Base-by-base conservation (phyloP, 2,113 vertebrate genomes). In the Scytalopus superciliaris region DNA sequence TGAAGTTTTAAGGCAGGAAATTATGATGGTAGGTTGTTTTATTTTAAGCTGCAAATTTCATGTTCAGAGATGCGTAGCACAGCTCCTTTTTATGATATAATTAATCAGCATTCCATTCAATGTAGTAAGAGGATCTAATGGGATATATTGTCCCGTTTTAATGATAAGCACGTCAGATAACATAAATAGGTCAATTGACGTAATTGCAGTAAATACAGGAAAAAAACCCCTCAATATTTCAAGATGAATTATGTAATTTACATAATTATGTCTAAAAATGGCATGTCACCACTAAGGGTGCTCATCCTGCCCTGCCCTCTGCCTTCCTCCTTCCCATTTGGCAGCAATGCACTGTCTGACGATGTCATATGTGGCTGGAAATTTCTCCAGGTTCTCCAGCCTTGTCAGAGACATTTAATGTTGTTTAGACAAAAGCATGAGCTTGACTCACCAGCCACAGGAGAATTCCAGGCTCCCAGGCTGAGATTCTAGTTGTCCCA, bases 131-230 rank as follows among this genome's bases (percentile, higher is more conserved):
- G 95, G 95, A 97, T 94, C 94, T 97, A 98, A 98, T 97, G 95
- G 96, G 94, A 96, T 97, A 85, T 67, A 97, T 98, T 97, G 96
- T 98, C 97, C 96, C 90, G 96, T 97, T 98, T 96, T 97, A 97
- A 97, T 95, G 94, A 97, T 97, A 93, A 96, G 96, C 28, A 83
- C 96, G 88, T 97, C 97, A 97, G 96, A 96, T 97, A 96, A 95
- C 97, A 97, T 94, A 98, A 98, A 98, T 98, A 98, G 96, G 97
- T 98, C 97, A 98, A 97, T 97, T 97, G 97, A 96, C 94, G 96
- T 97, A 98, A 98, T 97, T 98, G 94, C 96, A 94, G 85, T 97
- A 97, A 97, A 98, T 97, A 93, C 79, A 62, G 95, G 92, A 96
- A 93, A 97, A 87, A 39, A 4, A 44, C 0, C 19, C 89, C 87